Evolutionary conservation across 2,113 vertebrate genomes (phyloP), one percentile per base, ranked within the genome.

Genomic region (Podarcis raffonei): DNA sequence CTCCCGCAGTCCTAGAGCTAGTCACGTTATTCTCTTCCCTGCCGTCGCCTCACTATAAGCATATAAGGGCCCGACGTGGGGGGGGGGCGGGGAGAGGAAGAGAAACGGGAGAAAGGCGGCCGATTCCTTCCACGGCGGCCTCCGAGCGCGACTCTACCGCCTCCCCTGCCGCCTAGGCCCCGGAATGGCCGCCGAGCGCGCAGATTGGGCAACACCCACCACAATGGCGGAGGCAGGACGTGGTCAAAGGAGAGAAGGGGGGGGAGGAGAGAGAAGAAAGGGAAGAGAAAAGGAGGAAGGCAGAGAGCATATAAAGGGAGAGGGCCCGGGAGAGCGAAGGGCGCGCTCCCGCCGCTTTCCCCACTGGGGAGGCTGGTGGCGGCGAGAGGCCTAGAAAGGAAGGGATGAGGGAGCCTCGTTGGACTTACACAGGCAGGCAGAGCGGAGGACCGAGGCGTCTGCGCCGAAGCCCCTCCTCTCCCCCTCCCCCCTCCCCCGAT

Each of bases 191-290:
- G 81, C 32, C 62, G 5, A 37, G n/a, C n/a, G 20, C 81, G 39
- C 87, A 23, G 27, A 13, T 42, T 48, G 23, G 59, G 87, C 74
- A 89, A 77, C 87, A 77, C 87, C 87, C 87, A 77, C 87, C 59
- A 68, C 62, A 77, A 83, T 83, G 87, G 87, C 87, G 87, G 87
- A 77, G 81, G 30, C 81, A 78, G 74, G 87, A 84, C 87, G 81
- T 89, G 87, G 81, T 68, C 59, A 83, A 37, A 77, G 53, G 62
- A 30, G 53, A 35, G 35, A 32, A 42, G 27, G 25, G 35, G 42
- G 16, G 16, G 42, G 6, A 9, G 11, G 22, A 30, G 35, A 2
- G 48, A 39, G 48, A 53, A 32, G 37, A 18, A 16, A 9, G 4
- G 20, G 23, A 22, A 48, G 4, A 11, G 39, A 48, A 27, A 42